phyloP scores from a whole-genome alignment of 1,140 invertebrate species.

The Solenopsis fugax region DNA sequence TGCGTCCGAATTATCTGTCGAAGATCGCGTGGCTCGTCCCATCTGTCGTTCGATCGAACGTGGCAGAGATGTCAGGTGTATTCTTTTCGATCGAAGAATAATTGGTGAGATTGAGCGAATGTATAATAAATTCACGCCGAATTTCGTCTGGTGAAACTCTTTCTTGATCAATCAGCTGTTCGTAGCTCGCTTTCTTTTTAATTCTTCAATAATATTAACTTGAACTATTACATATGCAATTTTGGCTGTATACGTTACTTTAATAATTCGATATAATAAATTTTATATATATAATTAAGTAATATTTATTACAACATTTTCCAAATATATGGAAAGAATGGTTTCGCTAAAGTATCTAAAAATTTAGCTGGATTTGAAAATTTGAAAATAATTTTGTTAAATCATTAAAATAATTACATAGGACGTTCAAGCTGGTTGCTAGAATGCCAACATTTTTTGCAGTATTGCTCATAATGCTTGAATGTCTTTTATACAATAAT shows the following conservation, averaged over 20 bases:
- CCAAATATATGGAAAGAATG: not conserved
- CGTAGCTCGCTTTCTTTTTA: not conserved
- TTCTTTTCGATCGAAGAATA: slow-evolving; percentile 35
- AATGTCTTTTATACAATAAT: no score
- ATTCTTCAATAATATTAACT: not conserved
- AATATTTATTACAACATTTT: not conserved
- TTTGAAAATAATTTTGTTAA: no score
- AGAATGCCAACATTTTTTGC: no score
- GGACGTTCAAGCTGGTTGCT: no score
- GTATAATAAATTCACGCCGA: slow-evolving; percentile 27
- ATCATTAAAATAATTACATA: no score
- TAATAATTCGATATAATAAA: not conserved
- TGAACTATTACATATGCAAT: not conserved
- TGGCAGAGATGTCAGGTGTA: slow-evolving; percentile 49
- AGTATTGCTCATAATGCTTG: no score
- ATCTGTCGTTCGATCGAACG: slow-evolving; percentile 66
- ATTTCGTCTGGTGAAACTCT: slow-evolving; percentile 2
- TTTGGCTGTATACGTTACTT: not conserved
- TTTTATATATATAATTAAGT: not conserved
- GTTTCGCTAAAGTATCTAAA: no score
- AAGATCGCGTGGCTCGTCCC: slow-evolving; percentile 66
- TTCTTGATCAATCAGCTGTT: not conserved
- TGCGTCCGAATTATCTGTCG: slow-evolving; percentile 70
- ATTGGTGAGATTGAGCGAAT: slow-evolving; percentile 30
- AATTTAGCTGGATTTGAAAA: no score